These are phyloP conservation scores for Capra hircus DNA, from an alignment of 2,113 vertebrate species.

Conservation along the genomic window DNA sequence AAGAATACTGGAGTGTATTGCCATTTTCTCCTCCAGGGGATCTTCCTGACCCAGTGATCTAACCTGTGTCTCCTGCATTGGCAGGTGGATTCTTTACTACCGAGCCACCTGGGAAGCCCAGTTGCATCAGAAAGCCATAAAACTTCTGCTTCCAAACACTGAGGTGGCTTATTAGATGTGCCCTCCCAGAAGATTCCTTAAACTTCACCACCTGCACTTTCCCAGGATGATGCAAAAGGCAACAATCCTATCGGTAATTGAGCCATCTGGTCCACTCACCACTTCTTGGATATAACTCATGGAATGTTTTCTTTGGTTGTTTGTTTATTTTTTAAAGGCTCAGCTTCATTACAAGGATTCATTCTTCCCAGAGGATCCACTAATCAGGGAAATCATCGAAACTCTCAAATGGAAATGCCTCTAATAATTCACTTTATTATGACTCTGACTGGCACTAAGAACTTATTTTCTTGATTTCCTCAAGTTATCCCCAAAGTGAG, in stretches of 20 bases:
- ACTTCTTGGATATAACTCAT: not conserved
- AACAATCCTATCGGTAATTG: not conserved
- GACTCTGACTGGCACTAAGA: conserved; percentile 8
- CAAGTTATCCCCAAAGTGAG: conserved; percentile 34
- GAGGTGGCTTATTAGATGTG: not conserved
- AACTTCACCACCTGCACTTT: not conserved
- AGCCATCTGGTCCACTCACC: not conserved
- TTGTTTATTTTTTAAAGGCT: conserved; percentile 24
- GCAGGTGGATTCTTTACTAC: not conserved
- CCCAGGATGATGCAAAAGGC: not conserved
- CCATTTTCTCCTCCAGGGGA: not conserved
- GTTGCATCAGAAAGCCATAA: not conserved
- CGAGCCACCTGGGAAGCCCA: not conserved
- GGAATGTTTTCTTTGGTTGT: not conserved
- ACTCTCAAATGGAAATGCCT: conserved; percentile 8
- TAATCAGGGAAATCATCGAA: conserved; percentile 25
- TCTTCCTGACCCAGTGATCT: not conserved
- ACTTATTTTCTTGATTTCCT: conserved; percentile 50
- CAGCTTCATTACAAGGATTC: not conserved
- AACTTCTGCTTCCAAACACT: not conserved
- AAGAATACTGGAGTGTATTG: not conserved
- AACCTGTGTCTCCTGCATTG: not conserved
- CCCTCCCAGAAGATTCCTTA: not conserved
- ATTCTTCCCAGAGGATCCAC: not conserved
- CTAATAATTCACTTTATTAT: conserved; percentile 46